A percentile compares a stretch with the other conserved stretches of the same genome.
Evolutionary conservation across 2,797 vertebrate genomes (phyloP).

Genomic region (Malurus splendens): DNA sequence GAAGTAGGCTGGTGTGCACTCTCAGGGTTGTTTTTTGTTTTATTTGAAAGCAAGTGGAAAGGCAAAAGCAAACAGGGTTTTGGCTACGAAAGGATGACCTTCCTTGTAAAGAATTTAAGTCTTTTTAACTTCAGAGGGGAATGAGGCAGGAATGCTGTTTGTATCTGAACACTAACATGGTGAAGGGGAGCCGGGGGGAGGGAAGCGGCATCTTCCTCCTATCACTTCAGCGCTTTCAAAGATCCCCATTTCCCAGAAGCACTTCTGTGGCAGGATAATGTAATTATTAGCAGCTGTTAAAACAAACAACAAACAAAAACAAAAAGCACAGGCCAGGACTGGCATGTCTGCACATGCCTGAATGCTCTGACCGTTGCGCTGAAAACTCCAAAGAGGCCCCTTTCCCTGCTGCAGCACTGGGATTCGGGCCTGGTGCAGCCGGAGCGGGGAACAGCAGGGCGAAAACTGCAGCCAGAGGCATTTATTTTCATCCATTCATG

Average conservation of each 20-base stretch:
- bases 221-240: conserved; percentile 19
- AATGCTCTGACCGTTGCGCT: conserved; percentile 38
- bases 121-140: conserved; percentile 70
- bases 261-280: conserved; percentile 43
- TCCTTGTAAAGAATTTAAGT: conserved; percentile 75
- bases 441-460: not conserved
- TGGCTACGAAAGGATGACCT: conserved; percentile 76
- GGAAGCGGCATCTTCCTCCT: conserved; percentile 15
- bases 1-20: conserved; percentile 50
- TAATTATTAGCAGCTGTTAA: conserved; percentile 62
- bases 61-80: conserved; percentile 74
- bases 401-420: not conserved
- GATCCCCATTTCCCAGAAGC: conserved; percentile 26
- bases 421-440: conserved; percentile 2
- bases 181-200: conserved; percentile 21
- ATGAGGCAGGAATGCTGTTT: conserved; percentile 65
- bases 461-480: not conserved
- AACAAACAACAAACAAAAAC: conserved; percentile 57
- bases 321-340: conserved; percentile 16
- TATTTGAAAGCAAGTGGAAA: conserved; percentile 68
- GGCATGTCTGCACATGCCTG: conserved; percentile 65
- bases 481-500: conserved; percentile 5
- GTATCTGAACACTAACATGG: conserved; percentile 61
- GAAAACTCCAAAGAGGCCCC: conserved; percentile 52
- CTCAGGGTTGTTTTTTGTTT: conserved; percentile 37